Percentiles rank a stretch among this genome's conserved stretches.
Conservation (phyloP, 2,797 vertebrate genomes). For the Galagoides demidoff region DNA sequence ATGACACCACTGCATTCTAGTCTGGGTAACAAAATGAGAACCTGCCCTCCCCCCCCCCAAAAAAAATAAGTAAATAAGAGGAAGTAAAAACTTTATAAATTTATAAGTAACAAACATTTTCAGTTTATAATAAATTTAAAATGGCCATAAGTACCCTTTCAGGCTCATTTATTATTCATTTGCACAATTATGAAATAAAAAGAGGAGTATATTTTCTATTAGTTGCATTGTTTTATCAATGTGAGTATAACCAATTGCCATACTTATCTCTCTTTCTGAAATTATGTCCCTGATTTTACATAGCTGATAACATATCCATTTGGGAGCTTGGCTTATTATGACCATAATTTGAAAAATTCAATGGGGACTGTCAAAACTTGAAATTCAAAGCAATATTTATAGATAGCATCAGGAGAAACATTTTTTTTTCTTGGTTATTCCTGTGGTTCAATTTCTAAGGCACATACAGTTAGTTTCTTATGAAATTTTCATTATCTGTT, state of each 20-base stretch:
- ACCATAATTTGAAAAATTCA: slow-evolving; percentile 75
- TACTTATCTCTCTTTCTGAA: slow-evolving; percentile 59
- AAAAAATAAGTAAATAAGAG: not conserved
- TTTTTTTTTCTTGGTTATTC: not conserved
- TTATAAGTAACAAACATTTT: too few species aligned
- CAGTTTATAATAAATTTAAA: slow-evolving; percentile 56
- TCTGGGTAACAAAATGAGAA: not conserved
- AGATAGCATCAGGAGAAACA: slow-evolving; percentile 5
- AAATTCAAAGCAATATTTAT: slow-evolving; percentile 57
- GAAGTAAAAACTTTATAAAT: not conserved
- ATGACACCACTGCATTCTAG: not conserved
- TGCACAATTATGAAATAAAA: slow-evolving; percentile 62
- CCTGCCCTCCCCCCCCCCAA: not conserved
- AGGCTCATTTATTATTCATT: slow-evolving; percentile 72
- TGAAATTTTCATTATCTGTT: not conserved
- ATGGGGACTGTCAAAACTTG: slow-evolving; percentile 55
- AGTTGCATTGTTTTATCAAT: slow-evolving; percentile 54
- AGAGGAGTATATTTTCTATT: slow-evolving; percentile 54
- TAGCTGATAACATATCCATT: slow-evolving; percentile 60
- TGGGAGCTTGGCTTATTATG: slow-evolving; percentile 63
- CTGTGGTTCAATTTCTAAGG: not conserved
- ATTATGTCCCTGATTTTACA: slow-evolving; percentile 62
- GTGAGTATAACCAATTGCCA: slow-evolving; percentile 34
- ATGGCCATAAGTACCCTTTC: not conserved
- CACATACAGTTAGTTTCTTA: slow-evolving; percentile 10